A percentile compares a stretch with the other conserved stretches of the same genome.
These are phyloP conservation scores for Erebia aethiops DNA, from an alignment of 2,888 invertebrate genomes.

Conservation along the genomic window DNA sequence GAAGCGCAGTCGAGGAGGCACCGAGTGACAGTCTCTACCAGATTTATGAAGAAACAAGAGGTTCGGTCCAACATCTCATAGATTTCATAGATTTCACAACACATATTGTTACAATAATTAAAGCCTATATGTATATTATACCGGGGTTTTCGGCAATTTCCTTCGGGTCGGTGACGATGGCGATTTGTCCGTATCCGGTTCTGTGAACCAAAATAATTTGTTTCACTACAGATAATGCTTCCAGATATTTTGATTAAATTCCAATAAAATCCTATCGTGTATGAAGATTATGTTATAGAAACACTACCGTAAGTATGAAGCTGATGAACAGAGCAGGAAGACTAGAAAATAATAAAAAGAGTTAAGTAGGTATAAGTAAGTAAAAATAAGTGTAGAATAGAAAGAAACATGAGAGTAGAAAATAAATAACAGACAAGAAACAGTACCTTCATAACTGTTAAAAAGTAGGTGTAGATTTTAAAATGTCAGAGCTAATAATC, in stretches of 20 bases:
- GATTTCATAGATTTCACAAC: constrained; percentile 80
- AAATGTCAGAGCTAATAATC: background rate
- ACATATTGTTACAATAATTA: constrained; percentile 81
- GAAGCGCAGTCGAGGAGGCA: constrained; percentile 79
- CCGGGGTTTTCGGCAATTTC: constrained; percentile 98
- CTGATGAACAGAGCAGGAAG: constrained; percentile 45
- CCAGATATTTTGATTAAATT: constrained; percentile 10
- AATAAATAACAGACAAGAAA: constrained; percentile 1
- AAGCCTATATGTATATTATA: constrained; percentile 89
- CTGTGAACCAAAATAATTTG: constrained; percentile 77
- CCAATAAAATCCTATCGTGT: constrained; percentile 7
- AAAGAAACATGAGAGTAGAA: constrained; percentile 35
- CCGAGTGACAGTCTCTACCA: constrained; percentile 80
- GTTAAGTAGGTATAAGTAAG: constrained; percentile 17
- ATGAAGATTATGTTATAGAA: constrained; percentile 10
- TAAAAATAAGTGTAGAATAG: constrained; percentile 33
- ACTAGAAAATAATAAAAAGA: constrained; percentile 50
- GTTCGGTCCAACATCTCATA: constrained; percentile 70
- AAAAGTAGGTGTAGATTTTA: background rate
- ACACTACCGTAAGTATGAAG: constrained; percentile 51
- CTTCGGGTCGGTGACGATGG: constrained; percentile 95
- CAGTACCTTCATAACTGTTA: constrained; percentile 1
- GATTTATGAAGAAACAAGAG: constrained; percentile 69
- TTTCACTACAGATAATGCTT: constrained; percentile 10
- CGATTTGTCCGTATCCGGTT: constrained; percentile 93